Evolutionary conservation across 2,888 invertebrate genomes (phyloP).

Genomic region (Oscheius sp.): DNA sequence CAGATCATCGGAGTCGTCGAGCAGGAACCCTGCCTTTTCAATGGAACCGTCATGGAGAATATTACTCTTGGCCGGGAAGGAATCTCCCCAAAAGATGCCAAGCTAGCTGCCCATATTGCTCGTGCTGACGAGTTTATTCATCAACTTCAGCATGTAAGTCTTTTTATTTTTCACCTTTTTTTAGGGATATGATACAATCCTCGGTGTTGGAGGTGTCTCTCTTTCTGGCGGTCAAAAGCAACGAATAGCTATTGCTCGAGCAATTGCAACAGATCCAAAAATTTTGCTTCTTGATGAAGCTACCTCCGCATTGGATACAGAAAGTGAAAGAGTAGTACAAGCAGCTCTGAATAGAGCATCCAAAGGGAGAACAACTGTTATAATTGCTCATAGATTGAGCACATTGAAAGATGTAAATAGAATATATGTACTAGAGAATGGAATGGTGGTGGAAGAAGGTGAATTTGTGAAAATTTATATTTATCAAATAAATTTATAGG

Average conservation of each 20-base stretch:
- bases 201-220: conserved; percentile 70
- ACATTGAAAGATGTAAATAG: conserved; percentile 51
- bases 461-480: background rate
- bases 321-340: conserved; percentile 70
- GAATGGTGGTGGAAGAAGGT: conserved; percentile 37
- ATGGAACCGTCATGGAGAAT: conserved; percentile 54
- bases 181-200: conserved; percentile 59
- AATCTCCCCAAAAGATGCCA: conserved; percentile 30
- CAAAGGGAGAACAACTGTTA: conserved; percentile 50
- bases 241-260: conserved; percentile 70
- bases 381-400: conserved; percentile 58
- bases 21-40: conserved; percentile 57
- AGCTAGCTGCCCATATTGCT: conserved; percentile 44
- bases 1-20: conserved; percentile 53
- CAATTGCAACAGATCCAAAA: conserved; percentile 70
- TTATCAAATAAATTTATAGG: conserved; percentile 21
- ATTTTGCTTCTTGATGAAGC: conserved; percentile 72
- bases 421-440: conserved; percentile 51
- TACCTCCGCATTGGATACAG: conserved; percentile 71
- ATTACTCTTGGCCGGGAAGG: conserved; percentile 44
- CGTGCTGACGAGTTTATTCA: conserved; percentile 59
- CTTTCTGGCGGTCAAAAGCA: conserved; percentile 72
- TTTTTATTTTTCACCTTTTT: conserved; percentile 10
- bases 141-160: conserved; percentile 43
- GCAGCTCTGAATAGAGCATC: conserved; percentile 50